Evolutionary conservation across 2,888 invertebrate species (phyloP).

Genomic region (Hecatera dysodea): DNA sequence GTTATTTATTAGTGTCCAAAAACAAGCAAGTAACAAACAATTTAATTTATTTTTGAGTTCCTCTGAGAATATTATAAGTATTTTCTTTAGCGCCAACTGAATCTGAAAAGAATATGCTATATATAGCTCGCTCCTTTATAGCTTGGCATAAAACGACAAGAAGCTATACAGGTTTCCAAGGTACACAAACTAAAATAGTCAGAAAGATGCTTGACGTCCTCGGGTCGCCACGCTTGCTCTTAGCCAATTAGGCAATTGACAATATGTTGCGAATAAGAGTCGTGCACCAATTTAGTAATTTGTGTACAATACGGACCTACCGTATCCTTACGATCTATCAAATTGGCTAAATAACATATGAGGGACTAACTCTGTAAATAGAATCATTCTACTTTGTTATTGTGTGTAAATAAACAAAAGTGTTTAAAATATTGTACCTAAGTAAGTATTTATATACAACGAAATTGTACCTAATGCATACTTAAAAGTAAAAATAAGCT

Average conservation of each 20-base stretch:
- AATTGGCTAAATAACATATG: conserved; percentile 31
- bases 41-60: background rate
- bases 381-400: conserved; percentile 1
- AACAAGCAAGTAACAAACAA: background rate
- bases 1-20: background rate
- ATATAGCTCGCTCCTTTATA: background rate
- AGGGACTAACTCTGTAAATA: background rate
- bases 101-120: background rate
- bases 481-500: background rate
- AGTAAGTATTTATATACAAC: too few species aligned
- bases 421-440: too few species aligned
- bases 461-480: too few species aligned
- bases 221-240: conserved; percentile 31
- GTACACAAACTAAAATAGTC: background rate
- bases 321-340: conserved; percentile 29
- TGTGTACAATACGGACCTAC: conserved; percentile 63
- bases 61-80: background rate
- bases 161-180: background rate
- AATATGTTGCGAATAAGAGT: conserved; percentile 47
- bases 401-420: background rate
- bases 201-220: background rate
- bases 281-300: conserved; percentile 73
- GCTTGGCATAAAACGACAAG: background rate
- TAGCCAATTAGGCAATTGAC: conserved; percentile 69
- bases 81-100: background rate